Evolutionary conservation across 2,113 vertebrate genomes (phyloP), one percentile per base, ranked within the genome.

Genomic region (Vireo altiloquus): DNA sequence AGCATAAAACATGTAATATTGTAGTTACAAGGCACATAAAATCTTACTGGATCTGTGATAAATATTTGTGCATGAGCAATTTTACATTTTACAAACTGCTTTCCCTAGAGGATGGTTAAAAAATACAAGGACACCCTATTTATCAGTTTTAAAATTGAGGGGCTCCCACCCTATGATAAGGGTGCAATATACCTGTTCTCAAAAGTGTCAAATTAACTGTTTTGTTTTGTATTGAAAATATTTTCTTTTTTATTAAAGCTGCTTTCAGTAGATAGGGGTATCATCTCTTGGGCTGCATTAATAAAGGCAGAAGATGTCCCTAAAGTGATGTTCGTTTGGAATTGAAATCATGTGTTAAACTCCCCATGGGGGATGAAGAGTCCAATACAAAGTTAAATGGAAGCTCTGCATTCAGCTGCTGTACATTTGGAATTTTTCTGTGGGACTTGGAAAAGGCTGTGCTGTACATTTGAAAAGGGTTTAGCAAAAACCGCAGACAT

Each of bases 11-110:
- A 96, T 88, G 82, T 85, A 95, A 93, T 87, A 94, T 57, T 96
- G 42, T 90, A 95, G 87, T 97, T 97, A 97, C 82, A 97, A 86
- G 92, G 75, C 90, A 95, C 94, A 97, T 97, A 97, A 97, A 98
- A 94, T 94, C 81, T 97, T 97, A 97, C 87, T 98, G 87, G 35
- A 92, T 95, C 66, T 88, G 79, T 97, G 93, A 95, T 97, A 98
- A 97, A 95, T 96, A 98, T 94, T 90, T 96, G 93, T 95, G 89
- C 91, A 87, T 94, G 78, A 94, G 79, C 75, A 95, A 92, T 97
- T 97, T 97, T 96, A 96, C 78, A 53, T 89, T 95, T 97, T 95
- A 90, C 35, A 95, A 88, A 93, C 84, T 84, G 46, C 57, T 76
- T 96, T 95, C 89, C 56, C 89, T 53, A 31, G 78, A 56, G 47